These are phyloP conservation scores for Lithophane ornitopus DNA, from an alignment of 2,888 invertebrate genomes.

Conservation along the genomic window DNA sequence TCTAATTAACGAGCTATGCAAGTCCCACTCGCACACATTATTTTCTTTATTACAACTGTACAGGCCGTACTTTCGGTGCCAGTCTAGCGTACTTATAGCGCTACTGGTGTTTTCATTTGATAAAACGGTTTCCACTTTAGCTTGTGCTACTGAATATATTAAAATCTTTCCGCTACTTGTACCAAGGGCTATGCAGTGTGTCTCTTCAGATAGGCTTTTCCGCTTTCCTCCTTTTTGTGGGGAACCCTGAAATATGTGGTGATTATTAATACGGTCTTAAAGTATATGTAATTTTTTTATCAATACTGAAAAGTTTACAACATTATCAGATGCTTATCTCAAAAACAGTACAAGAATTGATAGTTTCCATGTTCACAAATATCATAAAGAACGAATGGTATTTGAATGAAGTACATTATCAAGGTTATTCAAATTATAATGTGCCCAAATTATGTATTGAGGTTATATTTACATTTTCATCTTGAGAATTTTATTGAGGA, in stretches of 20 bases:
- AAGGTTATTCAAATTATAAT: constrained; percentile 48
- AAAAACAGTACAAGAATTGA: neutral
- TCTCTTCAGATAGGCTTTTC: constrained; percentile 75
- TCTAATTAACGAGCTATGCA: constrained; percentile 85
- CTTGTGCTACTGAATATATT: constrained; percentile 93
- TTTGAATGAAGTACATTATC: constrained; percentile 13
- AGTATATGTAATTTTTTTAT: neutral
- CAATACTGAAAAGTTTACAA: neutral
- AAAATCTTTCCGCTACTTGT: constrained; percentile 93
- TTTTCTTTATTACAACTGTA: constrained; percentile 90
- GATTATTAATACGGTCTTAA: neutral
- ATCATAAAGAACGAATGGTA: neutral
- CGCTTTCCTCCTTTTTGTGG: constrained; percentile 71
- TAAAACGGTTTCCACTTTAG: constrained; percentile 91
- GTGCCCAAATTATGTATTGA: constrained; percentile 45
- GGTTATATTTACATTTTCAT: constrained; percentile 55
- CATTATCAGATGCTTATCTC: neutral
- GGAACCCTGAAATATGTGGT: constrained; percentile 36
- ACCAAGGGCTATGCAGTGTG: constrained; percentile 93
- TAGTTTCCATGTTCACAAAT: constrained; percentile 2
- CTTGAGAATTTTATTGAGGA: neutral
- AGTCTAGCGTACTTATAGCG: constrained; percentile 88
- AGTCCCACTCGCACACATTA: constrained; percentile 90
- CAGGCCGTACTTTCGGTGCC: constrained; percentile 88
- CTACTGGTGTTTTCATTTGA: constrained; percentile 78